These are phyloP conservation scores for Tridacna crocea DNA, from an alignment of 2,888 invertebrate genomes.

Conservation along the genomic window DNA sequence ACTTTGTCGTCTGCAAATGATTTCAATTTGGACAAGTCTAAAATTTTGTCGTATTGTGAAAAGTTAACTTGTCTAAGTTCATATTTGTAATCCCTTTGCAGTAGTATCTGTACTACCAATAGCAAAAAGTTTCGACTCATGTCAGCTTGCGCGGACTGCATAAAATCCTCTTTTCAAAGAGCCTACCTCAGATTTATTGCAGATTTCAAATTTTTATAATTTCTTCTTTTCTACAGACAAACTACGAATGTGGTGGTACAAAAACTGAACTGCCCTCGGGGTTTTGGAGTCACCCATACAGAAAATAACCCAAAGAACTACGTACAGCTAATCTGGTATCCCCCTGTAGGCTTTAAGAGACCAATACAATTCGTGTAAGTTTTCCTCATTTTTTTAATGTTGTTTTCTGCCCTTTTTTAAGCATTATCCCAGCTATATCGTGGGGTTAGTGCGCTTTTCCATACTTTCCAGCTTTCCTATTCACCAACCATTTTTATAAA, in stretches of 20 bases:
- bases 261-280: constrained; percentile 48
- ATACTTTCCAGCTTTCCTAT: no score
- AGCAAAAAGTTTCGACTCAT: no score
- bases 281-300: constrained; percentile 58
- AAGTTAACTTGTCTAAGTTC: background rate
- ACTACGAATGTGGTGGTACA: constrained; percentile 51
- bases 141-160: no score
- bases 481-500: no score
- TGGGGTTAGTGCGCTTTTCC: no score
- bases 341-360: constrained; percentile 55
- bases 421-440: no score
- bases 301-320: constrained; percentile 49
- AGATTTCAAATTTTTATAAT: background rate
- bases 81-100: no score
- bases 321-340: constrained; percentile 54
- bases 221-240: constrained; percentile 5
- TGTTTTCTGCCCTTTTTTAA: no score
- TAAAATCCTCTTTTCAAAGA: no score
- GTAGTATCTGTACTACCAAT: no score
- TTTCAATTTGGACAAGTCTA: background rate
- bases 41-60: background rate
- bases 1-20: no score
- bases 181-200: no score
- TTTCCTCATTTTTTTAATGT: background rate
- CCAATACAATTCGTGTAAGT: constrained; percentile 61